phyloP scores from a whole-genome alignment of 2,888 invertebrate species.

The Tinea semifulvella region DNA sequence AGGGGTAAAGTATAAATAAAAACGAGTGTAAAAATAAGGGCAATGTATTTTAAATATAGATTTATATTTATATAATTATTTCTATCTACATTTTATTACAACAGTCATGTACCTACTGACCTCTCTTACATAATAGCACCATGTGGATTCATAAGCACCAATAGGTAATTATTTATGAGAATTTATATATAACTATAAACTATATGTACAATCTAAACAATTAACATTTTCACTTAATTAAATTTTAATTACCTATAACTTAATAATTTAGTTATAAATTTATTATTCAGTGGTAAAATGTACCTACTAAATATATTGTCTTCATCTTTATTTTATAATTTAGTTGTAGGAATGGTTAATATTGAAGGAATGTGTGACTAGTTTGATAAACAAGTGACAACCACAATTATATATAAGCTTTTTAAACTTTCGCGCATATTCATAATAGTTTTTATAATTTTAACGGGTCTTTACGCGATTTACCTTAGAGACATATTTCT shows the following conservation, averaged over 20 bases:
- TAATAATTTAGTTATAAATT: slow-evolving; percentile 19
- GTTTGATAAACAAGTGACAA: slow-evolving; percentile 2
- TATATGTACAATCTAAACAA: slow-evolving; percentile 1
- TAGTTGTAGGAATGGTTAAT: too few species aligned
- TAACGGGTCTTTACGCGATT: too few species aligned
- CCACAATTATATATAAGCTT: too few species aligned
- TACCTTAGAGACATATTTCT: too few species aligned
- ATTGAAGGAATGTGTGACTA: slow-evolving; percentile 6
- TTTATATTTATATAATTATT: background rate
- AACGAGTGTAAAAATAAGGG: background rate
- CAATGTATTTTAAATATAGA: slow-evolving; percentile 1
- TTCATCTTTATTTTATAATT: too few species aligned
- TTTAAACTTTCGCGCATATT: too few species aligned
- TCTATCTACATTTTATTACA: slow-evolving; percentile 21
- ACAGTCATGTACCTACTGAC: slow-evolving; percentile 11
- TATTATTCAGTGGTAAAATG: slow-evolving; percentile 15
- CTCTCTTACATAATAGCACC: slow-evolving; percentile 31
- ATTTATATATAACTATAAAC: slow-evolving; percentile 1
- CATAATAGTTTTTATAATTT: too few species aligned
- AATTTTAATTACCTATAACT: slow-evolving; percentile 14
- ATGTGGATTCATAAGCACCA: slow-evolving; percentile 31
- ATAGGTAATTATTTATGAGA: background rate
- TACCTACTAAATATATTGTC: background rate
- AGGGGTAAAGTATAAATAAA: too few species aligned
- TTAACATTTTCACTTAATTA: background rate